Percentiles rank a stretch among this genome's conserved stretches.
Conservation (phyloP, 2,113 vertebrate species). For the Rhinopomastus cyanomelas region DNA sequence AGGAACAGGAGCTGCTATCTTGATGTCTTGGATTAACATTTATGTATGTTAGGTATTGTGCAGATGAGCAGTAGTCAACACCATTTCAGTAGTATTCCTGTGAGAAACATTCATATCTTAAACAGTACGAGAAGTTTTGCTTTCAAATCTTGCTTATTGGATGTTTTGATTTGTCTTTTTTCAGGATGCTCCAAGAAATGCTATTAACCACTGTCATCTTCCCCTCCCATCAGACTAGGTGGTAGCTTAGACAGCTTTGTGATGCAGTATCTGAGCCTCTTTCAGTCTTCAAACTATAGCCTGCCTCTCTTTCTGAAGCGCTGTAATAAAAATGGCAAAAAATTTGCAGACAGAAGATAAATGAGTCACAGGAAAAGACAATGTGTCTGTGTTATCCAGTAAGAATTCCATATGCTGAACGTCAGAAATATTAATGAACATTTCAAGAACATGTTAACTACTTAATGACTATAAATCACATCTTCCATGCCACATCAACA, state of each 20-base stretch:
- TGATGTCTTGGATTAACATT: background rate
- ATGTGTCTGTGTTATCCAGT: background rate
- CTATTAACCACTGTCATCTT: background rate
- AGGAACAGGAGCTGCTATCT: background rate
- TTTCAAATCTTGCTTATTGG: background rate
- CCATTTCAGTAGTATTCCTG: background rate
- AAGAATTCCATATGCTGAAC: background rate
- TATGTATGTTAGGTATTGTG: background rate
- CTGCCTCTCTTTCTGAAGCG: background rate
- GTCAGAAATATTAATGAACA: background rate
- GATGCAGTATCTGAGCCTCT: background rate
- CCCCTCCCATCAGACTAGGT: background rate
- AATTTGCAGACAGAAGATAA: background rate
- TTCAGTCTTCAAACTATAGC: background rate
- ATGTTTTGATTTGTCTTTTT: background rate
- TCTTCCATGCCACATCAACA: background rate
- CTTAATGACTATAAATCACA: conserved; percentile 4
- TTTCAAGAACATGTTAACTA: background rate
- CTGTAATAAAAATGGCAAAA: background rate
- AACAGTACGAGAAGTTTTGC: background rate
- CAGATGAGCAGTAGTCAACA: background rate
- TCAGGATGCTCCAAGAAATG: background rate
- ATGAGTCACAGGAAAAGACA: background rate
- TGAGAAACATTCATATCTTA: background rate
- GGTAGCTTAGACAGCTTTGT: background rate